Evolutionary conservation across 2,113 vertebrate genomes (phyloP), one percentile per base, ranked within the genome.

Genomic region (Pollimyrus isidori): DNA sequence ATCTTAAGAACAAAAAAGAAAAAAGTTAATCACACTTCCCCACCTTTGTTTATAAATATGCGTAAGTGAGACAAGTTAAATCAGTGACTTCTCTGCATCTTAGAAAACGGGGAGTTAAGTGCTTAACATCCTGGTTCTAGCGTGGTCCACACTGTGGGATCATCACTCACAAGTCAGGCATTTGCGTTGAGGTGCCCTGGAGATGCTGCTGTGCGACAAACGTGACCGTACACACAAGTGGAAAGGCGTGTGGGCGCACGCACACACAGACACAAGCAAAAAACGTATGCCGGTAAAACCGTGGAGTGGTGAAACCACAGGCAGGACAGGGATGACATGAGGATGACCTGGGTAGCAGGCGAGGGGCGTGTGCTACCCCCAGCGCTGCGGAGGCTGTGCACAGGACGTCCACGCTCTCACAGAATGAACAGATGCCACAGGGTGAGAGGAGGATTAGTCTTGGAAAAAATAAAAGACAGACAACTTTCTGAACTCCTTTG

Each of bases 301-400:
- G 85, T 90, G 87, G 80, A 73, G 49, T 87, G 86, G 91, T 89
- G 88, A 90, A 89, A 88, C 80, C 52, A 80, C 73, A 73, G 56
- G 88, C 91, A 91, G 92, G 88, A 93, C 92, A 92, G 82, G 62
- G 48, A 90, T 89, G 92, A 92, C 90, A 89, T 90, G 90, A 88
- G 86, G 88, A 91, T 95, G 94, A 96, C 94, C 95, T 95, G 94
- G 48, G 92, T 62, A 93, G 89, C 69, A 91, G 92, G 87, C 86
- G 91, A 91, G 90, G 90, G 89, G 90, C 88, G 91, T 90, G 91
- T 73, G 49, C 91, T 89, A 90, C 92, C 65, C 92, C 91, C 93
- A 91, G 91, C 92, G 92, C 93, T 89, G 89, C n/a, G 62, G 92
- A 90, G 91, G 89, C 88, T 87, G 92, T 91, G 88, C 90, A 91